Evolutionary conservation across 2,888 invertebrate genomes (phyloP).

Genomic region (Latrodectus hesperus): DNA sequence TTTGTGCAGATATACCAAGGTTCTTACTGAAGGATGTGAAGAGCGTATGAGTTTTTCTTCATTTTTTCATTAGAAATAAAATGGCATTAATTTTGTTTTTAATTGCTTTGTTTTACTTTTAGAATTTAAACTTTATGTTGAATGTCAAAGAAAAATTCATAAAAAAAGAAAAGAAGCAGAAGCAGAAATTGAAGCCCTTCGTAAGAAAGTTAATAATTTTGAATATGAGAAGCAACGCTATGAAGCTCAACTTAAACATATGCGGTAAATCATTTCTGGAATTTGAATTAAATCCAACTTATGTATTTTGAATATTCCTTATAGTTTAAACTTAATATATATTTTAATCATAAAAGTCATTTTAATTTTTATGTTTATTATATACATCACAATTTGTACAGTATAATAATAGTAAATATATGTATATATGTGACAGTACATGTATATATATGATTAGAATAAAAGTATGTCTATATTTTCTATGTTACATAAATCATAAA

Average conservation of each 20-base stretch:
- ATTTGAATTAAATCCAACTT: too few species aligned
- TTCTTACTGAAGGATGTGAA: conserved; percentile 75
- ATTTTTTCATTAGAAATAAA: neutral
- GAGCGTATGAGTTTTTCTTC: conserved; percentile 73
- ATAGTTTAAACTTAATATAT: too few species aligned
- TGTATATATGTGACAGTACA: too few species aligned
- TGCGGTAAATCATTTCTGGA: conserved; percentile 71
- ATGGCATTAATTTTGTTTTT: neutral
- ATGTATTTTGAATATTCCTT: too few species aligned
- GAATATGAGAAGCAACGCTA: conserved; percentile 84
- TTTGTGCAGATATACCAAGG: conserved; percentile 74
- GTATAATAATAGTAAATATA: too few species aligned
- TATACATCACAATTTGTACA: too few species aligned
- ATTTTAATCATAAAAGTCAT: too few species aligned
- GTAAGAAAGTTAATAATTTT: conserved; percentile 82
- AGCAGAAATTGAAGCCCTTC: conserved; percentile 83
- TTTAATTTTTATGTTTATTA: too few species aligned
- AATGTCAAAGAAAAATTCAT: conserved; percentile 83
- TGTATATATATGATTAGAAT: too few species aligned
- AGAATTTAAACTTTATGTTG: conserved; percentile 85
- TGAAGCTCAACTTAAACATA: conserved; percentile 86
- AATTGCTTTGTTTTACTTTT: conserved; percentile 50
- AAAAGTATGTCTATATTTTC: too few species aligned
- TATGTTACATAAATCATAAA: too few species aligned
- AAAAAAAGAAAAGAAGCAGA: conserved; percentile 83